Evolutionary conservation across 1,140 invertebrate genomes (phyloP), one percentile per base, ranked within the genome.

Genomic region (Macrobrachium rosenbergii): DNA sequence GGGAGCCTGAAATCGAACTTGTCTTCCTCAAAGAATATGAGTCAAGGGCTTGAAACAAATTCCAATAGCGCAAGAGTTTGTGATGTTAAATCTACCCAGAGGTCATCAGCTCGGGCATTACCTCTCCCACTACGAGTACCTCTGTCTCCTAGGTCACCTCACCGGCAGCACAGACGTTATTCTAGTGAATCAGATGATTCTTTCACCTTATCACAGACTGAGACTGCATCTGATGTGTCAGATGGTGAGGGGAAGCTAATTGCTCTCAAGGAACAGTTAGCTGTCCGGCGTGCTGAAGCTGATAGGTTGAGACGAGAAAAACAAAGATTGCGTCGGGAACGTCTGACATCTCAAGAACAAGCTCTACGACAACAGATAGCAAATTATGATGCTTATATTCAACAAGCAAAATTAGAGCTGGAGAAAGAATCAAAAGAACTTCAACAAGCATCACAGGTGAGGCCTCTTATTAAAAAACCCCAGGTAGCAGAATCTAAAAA

Each of bases 101-200:
- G 77, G 58, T 79, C 75, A 60, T 82, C 82, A n/a, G 52, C 10
- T 11, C 75, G 43, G 58, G 78, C 69, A 19, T 28, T 86, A 0
- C 88, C 88, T 21, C 79, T 89, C 17, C 79, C 88, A 10, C 72
- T 91, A 37, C 90, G 91, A 72, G 87, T 89, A 21, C 91, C 91
- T 2, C 83, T 92, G 14, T 89, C 90, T 67, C 90, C 91, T 28
- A 69, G 89, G 16, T 80, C 90, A 11, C 86, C 87, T 43, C 87
- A 90, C 62, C 84, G 90, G 23, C 90, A 90, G 45, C 89, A 90
- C 62, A 90, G 92, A 76, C 89, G 92, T 64, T 91, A 92, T 79
- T 94, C 93, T 21, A 93, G 93, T 91, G 93, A 93, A 79, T 94
- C 93, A 52, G 93, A 94, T 89, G 93, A 94, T 85, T 94, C 93